phyloP scores from a whole-genome alignment of 2,797 vertebrate genomes.

The Fundulus diaphanus region DNA sequence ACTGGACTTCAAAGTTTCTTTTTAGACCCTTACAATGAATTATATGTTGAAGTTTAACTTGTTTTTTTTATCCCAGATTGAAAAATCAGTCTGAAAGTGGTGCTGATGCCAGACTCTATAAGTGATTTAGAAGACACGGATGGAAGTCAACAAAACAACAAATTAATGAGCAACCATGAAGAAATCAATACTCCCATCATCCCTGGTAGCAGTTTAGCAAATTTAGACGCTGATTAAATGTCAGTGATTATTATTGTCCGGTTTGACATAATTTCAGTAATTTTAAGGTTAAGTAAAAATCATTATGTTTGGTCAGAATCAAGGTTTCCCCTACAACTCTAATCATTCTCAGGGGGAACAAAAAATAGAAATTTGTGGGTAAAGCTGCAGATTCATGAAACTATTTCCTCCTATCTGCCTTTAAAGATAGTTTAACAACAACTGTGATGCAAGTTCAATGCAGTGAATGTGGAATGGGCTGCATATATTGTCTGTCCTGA shows the following conservation, averaged over 20 bases:
- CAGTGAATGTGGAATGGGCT: too few species aligned
- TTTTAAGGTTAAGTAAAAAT: neutral
- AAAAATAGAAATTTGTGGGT: too few species aligned
- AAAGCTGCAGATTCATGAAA: too few species aligned
- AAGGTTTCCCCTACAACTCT: too few species aligned
- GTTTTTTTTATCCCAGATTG: neutral
- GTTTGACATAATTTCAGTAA: neutral
- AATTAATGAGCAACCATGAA: neutral
- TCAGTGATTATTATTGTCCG: neutral
- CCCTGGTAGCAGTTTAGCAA: neutral
- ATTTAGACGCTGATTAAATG: neutral
- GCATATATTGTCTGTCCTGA: too few species aligned
- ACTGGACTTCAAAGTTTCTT: neutral
- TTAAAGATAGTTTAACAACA: too few species aligned
- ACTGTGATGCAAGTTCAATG: too few species aligned
- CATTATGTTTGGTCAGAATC: neutral
- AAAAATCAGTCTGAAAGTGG: neutral
- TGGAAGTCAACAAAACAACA: neutral
- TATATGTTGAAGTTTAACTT: neutral
- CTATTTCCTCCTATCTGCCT: too few species aligned
- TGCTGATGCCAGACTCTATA: neutral
- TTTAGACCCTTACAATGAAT: neutral
- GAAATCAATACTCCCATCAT: neutral
- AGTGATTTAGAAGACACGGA: too few species aligned
- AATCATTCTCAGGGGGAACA: too few species aligned